phyloP scores from a whole-genome alignment of 2,797 vertebrate species.

The Enteromius argenteus region DNA sequence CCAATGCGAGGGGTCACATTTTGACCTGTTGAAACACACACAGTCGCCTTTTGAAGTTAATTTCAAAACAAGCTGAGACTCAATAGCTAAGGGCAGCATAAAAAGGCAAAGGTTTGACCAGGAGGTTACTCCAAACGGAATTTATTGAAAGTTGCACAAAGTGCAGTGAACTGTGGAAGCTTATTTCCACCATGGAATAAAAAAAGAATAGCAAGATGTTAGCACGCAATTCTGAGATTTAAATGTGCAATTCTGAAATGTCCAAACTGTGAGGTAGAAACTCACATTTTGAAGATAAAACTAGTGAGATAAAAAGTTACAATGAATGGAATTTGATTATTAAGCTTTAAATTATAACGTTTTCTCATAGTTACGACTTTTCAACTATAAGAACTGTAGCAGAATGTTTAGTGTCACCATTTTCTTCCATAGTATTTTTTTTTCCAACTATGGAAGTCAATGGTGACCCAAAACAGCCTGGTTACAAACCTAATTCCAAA shows the following conservation, averaged over 20 bases:
- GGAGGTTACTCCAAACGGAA: neutral
- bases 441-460: too few species aligned
- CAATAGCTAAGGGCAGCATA: neutral
- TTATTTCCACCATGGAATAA: neutral
- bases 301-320: neutral
- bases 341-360: neutral
- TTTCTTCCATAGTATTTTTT: too few species aligned
- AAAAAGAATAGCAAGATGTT: neutral
- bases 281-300: too few species aligned
- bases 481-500: too few species aligned
- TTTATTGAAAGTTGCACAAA: neutral
- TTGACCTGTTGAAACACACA: constrained; percentile 47
- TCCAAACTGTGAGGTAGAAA: too few species aligned
- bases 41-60: neutral
- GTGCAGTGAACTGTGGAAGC: neutral
- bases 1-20: constrained; percentile 65
- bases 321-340: neutral
- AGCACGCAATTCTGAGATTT: neutral
- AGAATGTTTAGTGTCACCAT: too few species aligned
- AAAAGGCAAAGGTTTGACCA: neutral
- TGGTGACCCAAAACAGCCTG: too few species aligned
- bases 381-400: too few species aligned
- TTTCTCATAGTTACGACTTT: too few species aligned
- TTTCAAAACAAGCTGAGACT: neutral
- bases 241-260: too few species aligned